Base-by-base conservation (phyloP, 2,113 vertebrate species). In the Oostethus manadensis region DNA sequence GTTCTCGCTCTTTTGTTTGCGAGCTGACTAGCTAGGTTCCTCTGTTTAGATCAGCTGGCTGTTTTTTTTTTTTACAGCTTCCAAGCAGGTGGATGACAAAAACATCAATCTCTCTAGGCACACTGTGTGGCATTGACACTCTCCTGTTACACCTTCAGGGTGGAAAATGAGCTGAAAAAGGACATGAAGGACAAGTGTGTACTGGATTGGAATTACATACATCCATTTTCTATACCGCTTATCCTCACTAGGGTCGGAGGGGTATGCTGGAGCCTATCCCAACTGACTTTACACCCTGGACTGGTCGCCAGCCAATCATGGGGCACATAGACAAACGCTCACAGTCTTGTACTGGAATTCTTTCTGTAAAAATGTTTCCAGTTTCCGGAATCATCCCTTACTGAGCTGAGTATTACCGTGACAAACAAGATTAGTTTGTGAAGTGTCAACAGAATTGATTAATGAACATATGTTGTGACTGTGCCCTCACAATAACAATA, bases 1-100 rank as follows among this genome's bases (percentile, higher is more conserved):
- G 86, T 92, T 92, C 88, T 89, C 93, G 90, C 92, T 93, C 94
- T 92, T 94, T 93, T 93, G 90, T 89, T 89, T 91, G 89, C 84
- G 90, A 91, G 90, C 87, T 74, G 89, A 88, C 83, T 82, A 77
- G 80, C 77, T 74, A 81, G 80, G 76, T 85, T 88, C 89, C 81
- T 81, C 82, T 66, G 56, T 85, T 87, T 87, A 86, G 87, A 84
- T 87, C 87, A 84, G 84, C 81, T 71, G 70, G 76, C 77, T 84
- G 68, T 55, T 56, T 55, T 81, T 84, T 68, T 55, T 56, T 55
- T 81, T 84, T 86, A 85, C 87, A 72, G 87, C 88, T 88, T 89
- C 87, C 84, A 91, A 90, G 89, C 88, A 90, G 88, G 90, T 89
- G 88, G 88, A 89, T 91, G 90, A 90, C 89, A 91, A 89, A 79